Percentiles rank a stretch among this genome's conserved stretches.
Conservation (phyloP, 92 coral and sea anemone genomes). For the Palythoa grandis region DNA sequence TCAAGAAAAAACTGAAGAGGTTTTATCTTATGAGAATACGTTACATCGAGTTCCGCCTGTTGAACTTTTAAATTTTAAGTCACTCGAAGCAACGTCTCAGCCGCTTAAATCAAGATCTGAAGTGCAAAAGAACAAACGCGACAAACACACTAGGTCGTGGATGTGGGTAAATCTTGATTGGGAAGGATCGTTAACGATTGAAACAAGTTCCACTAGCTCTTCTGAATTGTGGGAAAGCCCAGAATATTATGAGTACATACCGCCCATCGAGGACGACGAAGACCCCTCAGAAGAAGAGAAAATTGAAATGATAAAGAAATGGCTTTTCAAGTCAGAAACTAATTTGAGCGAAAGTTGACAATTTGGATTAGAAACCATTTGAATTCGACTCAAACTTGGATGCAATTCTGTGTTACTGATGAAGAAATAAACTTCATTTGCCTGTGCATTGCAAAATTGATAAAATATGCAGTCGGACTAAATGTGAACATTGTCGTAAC, state of each 20-base stretch:
- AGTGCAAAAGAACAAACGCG: background rate
- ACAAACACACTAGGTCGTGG: constrained; percentile 19
- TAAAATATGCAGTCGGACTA: too few relatives aligned
- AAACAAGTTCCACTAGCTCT: background rate
- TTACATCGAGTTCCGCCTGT: background rate
- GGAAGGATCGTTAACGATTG: background rate
- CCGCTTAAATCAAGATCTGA: background rate
- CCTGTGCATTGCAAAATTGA: too few relatives aligned
- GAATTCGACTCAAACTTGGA: too few relatives aligned
- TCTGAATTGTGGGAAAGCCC: constrained; percentile 6
- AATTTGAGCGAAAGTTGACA: background rate
- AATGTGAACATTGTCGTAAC: too few relatives aligned
- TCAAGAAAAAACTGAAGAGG: background rate
- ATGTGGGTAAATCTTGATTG: constrained; percentile 30
- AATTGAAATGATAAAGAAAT: constrained; percentile 32
- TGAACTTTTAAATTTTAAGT: background rate
- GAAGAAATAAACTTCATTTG: too few relatives aligned
- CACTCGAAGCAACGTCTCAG: constrained; percentile 1
- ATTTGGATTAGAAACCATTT: too few relatives aligned
- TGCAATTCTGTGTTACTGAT: too few relatives aligned
- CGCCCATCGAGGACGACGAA: constrained; percentile 20
- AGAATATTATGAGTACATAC: background rate
- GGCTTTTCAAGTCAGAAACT: constrained; percentile 12
- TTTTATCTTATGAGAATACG: background rate
- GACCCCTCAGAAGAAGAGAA: constrained; percentile 19